Evolutionary conservation across 1,140 invertebrate genomes (phyloP), one percentile per base, ranked within the genome.

Genomic region (Drosophila triauraria): DNA sequence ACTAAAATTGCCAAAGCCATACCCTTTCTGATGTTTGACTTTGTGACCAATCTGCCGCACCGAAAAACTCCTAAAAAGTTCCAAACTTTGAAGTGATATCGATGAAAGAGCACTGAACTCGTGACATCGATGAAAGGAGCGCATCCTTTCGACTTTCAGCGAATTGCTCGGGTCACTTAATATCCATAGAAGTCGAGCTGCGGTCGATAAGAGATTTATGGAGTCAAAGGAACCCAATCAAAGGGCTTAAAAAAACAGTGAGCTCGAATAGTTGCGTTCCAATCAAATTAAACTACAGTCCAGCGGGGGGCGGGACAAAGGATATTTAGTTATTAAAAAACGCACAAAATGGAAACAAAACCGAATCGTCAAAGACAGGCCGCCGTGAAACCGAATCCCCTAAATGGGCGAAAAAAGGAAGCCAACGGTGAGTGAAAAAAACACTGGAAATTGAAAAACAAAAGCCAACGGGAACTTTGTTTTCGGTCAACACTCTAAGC

Each of bases 401-500:
- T 30, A 56, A 70, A 27, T 68, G 67, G 38, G 1, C 46, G 30
- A 47, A 72, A 71, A 67, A 54, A 50, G 35, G 20, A 64, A 44
- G 38, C 25, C 43, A 42, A 6, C 47, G 47, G 75, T 54, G 58
- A 51, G 69, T 70, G 30, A 17, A 30, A 59, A 75, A 80, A 47
- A 4, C 47, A 60, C 30, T 44, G 61, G 54, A 84, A 87, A 87
- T 87, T 88, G 84, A 88, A 87, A 87, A 87, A 87, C 80, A 83
- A 87, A 88, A 88, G 84, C 80, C 76, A 83, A 88, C 76, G 74
- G 77, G 68, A 85, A 87, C 85, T 87, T 88, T 88, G 80, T 90
- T 91, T 88, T 90, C 84, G 85, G 85, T 90, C 85, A 90, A 90
- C 86, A 90, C 85, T 90, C 85, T 90, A 90, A 90, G 86, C 85